A percentile compares a stretch with the other conserved stretches of the same genome.
phyloP scores from a whole-genome alignment of 1,140 invertebrate species.

The Conus betulinus region DNA sequence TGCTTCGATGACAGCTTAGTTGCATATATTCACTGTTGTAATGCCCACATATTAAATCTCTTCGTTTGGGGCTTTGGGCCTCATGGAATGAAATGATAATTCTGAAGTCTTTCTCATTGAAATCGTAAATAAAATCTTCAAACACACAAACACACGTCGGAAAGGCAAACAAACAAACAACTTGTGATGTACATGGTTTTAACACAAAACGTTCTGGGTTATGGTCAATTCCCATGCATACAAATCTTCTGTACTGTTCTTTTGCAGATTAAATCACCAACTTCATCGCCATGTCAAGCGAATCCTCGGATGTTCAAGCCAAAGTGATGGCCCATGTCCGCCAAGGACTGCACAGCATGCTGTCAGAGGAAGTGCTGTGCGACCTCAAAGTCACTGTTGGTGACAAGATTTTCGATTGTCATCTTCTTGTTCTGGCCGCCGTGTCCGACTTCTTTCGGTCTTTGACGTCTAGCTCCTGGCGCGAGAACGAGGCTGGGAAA shows the following conservation, averaged over 20 bases:
- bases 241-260: not conserved
- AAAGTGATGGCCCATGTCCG: not conserved
- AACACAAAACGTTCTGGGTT: too few species aligned
- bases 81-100: too few species aligned
- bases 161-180: not conserved
- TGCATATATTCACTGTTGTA: too few species aligned
- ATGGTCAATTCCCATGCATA: too few species aligned
- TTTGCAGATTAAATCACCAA: not conserved
- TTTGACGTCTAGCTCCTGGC: not conserved
- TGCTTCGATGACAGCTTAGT: too few species aligned
- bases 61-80: too few species aligned
- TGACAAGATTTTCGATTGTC: not conserved
- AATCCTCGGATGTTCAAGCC: not conserved
- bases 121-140: too few species aligned
- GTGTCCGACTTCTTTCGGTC: constrained; percentile 8
- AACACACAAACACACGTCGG: not conserved
- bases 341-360: not conserved
- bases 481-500: not conserved
- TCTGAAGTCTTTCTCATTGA: too few species aligned
- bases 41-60: too few species aligned
- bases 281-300: not conserved
- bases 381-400: constrained; percentile 12
- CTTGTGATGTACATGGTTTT: not conserved
- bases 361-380: not conserved
- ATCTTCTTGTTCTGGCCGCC: constrained; percentile 1